phyloP scores from a whole-genome alignment of 2,888 invertebrate species.

The Dioctria rufipes region DNA sequence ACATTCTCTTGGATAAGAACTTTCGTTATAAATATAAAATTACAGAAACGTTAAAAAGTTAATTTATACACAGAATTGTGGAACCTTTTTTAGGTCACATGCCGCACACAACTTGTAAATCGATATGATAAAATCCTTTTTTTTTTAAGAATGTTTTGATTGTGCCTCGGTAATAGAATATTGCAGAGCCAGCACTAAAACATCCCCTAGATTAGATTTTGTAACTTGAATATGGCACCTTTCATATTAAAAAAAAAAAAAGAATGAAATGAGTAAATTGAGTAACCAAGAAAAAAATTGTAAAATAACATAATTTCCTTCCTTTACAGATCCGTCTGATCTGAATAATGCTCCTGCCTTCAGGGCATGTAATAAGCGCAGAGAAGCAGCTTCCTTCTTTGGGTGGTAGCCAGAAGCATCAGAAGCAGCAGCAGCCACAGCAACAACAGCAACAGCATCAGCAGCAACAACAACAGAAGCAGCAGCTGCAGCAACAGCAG shows the following conservation, averaged over 20 bases:
- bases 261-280: background rate
- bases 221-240: background rate
- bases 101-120: no score
- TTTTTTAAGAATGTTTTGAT: no score
- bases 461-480: background rate
- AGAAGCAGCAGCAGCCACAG: slow-evolving; percentile 5
- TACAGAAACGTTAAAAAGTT: no score
- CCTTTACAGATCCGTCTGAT: slow-evolving; percentile 18
- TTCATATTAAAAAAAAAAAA: background rate
- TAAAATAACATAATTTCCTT: background rate
- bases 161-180: no score
- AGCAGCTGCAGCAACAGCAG: slow-evolving; percentile 51
- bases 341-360: slow-evolving; percentile 70
- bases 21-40: no score
- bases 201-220: no score
- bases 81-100: no score
- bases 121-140: no score
- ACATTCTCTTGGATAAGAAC: no score
- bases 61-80: no score
- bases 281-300: background rate
- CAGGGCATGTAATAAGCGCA: slow-evolving; percentile 70
- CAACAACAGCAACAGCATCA: slow-evolving; percentile 52
- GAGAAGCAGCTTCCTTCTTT: slow-evolving; percentile 63
- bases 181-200: no score
- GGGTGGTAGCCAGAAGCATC: slow-evolving; percentile 43